These are phyloP conservation scores for Chroicocephalus ridibundus DNA, from an alignment of 2,113 vertebrate genomes.

Conservation along the genomic window DNA sequence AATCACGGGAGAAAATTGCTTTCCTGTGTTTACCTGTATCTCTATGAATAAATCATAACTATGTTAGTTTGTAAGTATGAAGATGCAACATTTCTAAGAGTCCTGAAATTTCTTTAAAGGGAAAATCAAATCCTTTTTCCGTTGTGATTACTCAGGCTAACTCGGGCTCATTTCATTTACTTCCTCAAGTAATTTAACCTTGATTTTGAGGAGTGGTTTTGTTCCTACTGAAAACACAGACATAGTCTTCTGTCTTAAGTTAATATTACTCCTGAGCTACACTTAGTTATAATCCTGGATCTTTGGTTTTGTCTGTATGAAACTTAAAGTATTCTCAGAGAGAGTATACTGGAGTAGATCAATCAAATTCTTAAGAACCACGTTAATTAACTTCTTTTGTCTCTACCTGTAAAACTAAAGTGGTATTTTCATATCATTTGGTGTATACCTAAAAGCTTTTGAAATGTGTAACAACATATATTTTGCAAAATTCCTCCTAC, in stretches of 20 bases:
- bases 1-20: neutral
- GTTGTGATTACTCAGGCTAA: fast-evolving
- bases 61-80: neutral
- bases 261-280: neutral
- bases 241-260: neutral
- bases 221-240: neutral
- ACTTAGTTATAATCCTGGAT: neutral
- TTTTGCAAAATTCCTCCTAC: neutral
- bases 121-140: neutral
- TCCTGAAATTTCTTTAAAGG: neutral
- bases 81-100: neutral
- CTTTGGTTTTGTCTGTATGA: neutral
- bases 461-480: neutral
- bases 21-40: neutral
- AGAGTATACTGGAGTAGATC: neutral
- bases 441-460: neutral
- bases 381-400: neutral
- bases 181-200: neutral
- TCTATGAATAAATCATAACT: neutral
- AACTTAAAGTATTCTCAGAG: neutral
- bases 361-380: neutral
- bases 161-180: neutral
- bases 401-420: neutral
- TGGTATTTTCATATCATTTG: neutral
- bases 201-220: neutral